Base-by-base conservation (phyloP, 1,140 invertebrate species). In the Cyphomyrmex costatus region DNA sequence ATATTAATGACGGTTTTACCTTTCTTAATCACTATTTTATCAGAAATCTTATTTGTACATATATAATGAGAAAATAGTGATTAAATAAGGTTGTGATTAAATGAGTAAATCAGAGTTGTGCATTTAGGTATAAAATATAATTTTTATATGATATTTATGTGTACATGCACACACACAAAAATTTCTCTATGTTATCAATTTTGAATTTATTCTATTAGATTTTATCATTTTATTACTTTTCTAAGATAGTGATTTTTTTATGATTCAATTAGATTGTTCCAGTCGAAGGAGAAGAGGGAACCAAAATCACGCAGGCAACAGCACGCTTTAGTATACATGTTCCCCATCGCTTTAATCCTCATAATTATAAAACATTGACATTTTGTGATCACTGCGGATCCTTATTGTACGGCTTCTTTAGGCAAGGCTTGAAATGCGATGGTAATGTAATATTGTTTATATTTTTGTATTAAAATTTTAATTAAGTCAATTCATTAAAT, bases 381-480 rank as follows among this genome's bases (percentile, higher is more conserved):
- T 99, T 99, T 95, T 99, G 99, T 96, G 99, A 99, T 96, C 99
- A 99, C 94, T 99, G 99, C 95, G 99, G 99, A 76, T 98, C 98
- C 19, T 95, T 99, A 91, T 96, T 99, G 21, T 99, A 99, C 95
- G 99, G 99, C 21, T 96, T 99, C 87, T 97, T 99, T 92, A 98
- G 97, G 94, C 99, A 99, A 96, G 99, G 99, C 46, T 96, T 99
- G 86, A 98, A 99, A 95, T 99, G 99, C 96, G 98, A 99, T 97
- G 98, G 98, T 98, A 94, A 94, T 88, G 12, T 2, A 30, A 21
- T 0, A 56, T 85, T 42, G 36, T 66, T 51, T 56, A n/a, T 56
- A n/a, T 56, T 56, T 53, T 10, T 68, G 0, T 1, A 58, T 8
- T 68, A 65, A 61, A 51, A 27, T 46, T 88, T n/a, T 68, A 19